These are phyloP conservation scores for Octopus bimaculoides DNA, from an alignment of 1,140 invertebrate species.

Conservation along the genomic window DNA sequence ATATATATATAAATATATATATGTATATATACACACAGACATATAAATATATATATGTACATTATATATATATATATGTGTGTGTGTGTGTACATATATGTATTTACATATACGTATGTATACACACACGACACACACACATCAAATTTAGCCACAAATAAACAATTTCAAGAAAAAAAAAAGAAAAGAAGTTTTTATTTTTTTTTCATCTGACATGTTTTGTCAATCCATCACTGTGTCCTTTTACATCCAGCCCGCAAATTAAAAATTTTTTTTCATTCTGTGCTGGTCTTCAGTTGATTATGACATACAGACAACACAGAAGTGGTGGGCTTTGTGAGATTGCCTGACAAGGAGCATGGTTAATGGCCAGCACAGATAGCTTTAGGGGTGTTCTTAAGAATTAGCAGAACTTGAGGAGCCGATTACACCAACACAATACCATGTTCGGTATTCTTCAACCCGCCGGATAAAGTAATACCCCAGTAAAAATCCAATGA, in stretches of 20 bases:
- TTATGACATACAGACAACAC: background rate
- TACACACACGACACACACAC: background rate
- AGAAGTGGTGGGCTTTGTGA: background rate
- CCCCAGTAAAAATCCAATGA: slow-evolving; percentile 40
- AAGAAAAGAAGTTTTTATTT: too few relatives aligned
- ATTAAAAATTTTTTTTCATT: background rate
- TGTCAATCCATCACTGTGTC: background rate
- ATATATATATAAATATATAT: too few relatives aligned
- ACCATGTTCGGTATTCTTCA: slow-evolving; percentile 35
- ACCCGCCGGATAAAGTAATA: slow-evolving; percentile 41
- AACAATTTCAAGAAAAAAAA: too few relatives aligned
- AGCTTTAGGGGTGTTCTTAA: background rate
- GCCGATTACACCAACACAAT: slow-evolving; percentile 26
- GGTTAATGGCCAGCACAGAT: background rate
- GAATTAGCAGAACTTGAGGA: background rate
- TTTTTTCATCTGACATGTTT: too few relatives aligned
- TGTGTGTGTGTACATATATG: background rate
- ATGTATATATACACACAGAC: background rate
- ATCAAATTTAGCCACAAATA: too few relatives aligned
- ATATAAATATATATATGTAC: background rate
- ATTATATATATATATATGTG: background rate
- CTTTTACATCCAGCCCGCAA: background rate
- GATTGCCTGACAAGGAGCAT: background rate
- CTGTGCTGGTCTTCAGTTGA: background rate
- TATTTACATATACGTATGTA: background rate